phyloP scores from a whole-genome alignment of 2,888 invertebrate species.

The Lypha dubia region DNA sequence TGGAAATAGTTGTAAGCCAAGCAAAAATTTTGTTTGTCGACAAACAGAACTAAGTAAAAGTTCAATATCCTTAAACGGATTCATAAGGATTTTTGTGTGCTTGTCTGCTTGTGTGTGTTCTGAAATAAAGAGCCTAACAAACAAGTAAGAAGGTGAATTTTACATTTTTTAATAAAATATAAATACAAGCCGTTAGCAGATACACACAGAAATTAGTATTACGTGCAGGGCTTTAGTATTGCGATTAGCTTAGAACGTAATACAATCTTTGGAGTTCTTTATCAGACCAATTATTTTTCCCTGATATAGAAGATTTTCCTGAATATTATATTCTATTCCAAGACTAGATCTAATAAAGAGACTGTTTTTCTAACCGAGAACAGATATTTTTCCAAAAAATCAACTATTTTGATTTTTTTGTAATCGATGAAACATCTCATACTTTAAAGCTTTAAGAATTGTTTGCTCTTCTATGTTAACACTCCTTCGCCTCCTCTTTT shows the following conservation, averaged over 20 bases:
- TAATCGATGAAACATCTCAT: slow-evolving; percentile 11
- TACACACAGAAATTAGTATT: not conserved
- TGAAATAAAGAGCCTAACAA: not conserved
- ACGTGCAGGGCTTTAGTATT: too few species aligned
- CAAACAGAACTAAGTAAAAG: slow-evolving; percentile 38
- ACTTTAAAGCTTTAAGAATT: not conserved
- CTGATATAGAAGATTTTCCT: too few species aligned
- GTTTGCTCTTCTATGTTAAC: slow-evolving; percentile 1
- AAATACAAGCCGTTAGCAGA: not conserved
- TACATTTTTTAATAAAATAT: not conserved
- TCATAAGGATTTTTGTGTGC: not conserved
- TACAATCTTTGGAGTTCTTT: too few species aligned
- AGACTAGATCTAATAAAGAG: too few species aligned
- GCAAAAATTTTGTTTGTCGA: not conserved
- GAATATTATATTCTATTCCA: too few species aligned
- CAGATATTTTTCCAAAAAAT: too few species aligned
- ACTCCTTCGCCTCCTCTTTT: slow-evolving; percentile 2
- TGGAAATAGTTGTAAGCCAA: not conserved
- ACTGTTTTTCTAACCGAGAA: too few species aligned
- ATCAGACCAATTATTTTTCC: too few species aligned
- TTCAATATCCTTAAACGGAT: slow-evolving; percentile 59
- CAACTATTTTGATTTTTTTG: not conserved
- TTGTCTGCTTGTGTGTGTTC: not conserved
- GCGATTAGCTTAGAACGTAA: too few species aligned
- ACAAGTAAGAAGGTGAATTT: slow-evolving; percentile 13